Conservation (phyloP, 1,140 invertebrate genomes). For the Heliconius nattereri region DNA sequence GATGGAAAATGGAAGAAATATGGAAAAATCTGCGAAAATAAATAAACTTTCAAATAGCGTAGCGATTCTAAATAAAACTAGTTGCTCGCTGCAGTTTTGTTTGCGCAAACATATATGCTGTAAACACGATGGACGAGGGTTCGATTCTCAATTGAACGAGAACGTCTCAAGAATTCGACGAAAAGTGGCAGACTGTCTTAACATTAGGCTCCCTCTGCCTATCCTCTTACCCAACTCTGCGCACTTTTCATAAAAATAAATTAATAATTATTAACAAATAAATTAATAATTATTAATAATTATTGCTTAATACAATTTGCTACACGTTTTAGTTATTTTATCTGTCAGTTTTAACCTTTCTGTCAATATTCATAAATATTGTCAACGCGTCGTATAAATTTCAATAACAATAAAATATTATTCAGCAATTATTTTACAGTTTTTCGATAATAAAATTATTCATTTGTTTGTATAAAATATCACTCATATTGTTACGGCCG, state of each 20-base stretch:
- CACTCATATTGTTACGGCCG: neutral
- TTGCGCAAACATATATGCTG: too few species aligned
- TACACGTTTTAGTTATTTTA: neutral
- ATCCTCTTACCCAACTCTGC: too few species aligned
- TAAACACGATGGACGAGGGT: too few species aligned
- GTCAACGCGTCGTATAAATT: neutral
- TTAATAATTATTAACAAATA: too few species aligned
- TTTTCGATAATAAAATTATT: neutral
- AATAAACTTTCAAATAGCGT: neutral
- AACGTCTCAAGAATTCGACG: too few species aligned
- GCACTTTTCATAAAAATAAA: too few species aligned
- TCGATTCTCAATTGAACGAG: too few species aligned
- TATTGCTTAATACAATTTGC: neutral
- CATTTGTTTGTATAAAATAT: neutral
- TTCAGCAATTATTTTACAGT: slow-evolving; percentile 7
- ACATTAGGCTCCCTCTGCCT: too few species aligned
- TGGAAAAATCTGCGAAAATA: neutral
- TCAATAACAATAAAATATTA: neutral
- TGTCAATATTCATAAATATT: neutral
- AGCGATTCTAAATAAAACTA: neutral
- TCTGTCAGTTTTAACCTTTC: neutral
- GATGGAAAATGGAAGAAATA: slow-evolving; percentile 10
- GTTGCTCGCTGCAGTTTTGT: too few species aligned
- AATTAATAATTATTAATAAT: too few species aligned
- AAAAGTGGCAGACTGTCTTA: too few species aligned